phyloP scores from a whole-genome alignment of 2,888 invertebrate genomes.

The Drosophila antonietae region DNA sequence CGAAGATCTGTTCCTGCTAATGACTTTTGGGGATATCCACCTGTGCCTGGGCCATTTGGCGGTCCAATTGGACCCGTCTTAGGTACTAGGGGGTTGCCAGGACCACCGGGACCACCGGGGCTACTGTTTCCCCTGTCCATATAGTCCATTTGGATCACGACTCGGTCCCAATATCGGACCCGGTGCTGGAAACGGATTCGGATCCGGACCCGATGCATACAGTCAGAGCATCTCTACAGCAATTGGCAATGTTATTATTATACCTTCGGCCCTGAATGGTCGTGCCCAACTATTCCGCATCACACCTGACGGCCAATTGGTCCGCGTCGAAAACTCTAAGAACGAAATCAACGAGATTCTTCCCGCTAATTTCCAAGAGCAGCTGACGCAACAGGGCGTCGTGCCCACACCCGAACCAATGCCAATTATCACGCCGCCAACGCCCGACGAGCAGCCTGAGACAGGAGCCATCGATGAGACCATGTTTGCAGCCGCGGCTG shows the following conservation, averaged over 20 bases:
- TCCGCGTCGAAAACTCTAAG: conserved; percentile 53
- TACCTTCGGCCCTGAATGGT: conserved; percentile 49
- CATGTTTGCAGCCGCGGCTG: conserved; percentile 38
- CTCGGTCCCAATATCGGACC: conserved; percentile 10
- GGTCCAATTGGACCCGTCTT: conserved; percentile 35
- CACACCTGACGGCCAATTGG: conserved; percentile 62
- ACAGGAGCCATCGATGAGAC: conserved; percentile 41
- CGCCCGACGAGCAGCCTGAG: conserved; percentile 45
- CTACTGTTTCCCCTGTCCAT: conserved; percentile 67
- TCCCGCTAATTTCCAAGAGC: conserved; percentile 31
- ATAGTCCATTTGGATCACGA: conserved; percentile 24
- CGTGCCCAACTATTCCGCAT: conserved; percentile 60
- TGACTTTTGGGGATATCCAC: conserved; percentile 55
- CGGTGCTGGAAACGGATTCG: conserved; percentile 14
- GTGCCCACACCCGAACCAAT: conserved; percentile 49
- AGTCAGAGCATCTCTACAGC: conserved; percentile 40
- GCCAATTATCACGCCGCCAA: conserved; percentile 53
- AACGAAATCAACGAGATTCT: conserved; percentile 50
- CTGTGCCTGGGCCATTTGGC: conserved; percentile 44
- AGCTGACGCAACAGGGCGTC: conserved; percentile 26
- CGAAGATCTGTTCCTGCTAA: neutral
- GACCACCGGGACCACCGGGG: conserved; percentile 72
- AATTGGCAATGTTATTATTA: conserved; percentile 63
- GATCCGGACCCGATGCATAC: neutral
- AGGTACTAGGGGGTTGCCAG: conserved; percentile 65